Conservation (phyloP, 53 echinoderm and acorn worm genomes). For the Holothuria leucospilota region DNA sequence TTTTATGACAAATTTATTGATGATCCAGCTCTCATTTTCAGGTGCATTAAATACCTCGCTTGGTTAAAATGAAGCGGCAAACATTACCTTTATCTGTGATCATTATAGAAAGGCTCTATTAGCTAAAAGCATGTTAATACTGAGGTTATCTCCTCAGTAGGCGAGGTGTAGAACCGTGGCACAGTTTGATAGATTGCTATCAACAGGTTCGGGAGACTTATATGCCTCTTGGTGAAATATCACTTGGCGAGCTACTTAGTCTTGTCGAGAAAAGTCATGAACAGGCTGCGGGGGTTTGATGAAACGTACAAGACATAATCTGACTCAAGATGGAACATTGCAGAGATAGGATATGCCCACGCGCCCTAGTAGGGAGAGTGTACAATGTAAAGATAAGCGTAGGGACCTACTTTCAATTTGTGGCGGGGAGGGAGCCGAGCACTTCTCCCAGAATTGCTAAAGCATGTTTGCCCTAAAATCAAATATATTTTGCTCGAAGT, state of each 20-base stretch:
- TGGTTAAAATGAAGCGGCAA: conserved; percentile 2
- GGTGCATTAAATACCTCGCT: conserved; percentile 27
- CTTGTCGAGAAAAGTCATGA: too few relatives aligned
- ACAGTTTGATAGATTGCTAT: conserved; percentile 31
- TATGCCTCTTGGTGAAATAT: conserved; percentile 35
- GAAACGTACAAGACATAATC: too few relatives aligned
- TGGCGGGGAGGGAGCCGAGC: too few relatives aligned
- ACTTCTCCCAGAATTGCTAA: too few relatives aligned
- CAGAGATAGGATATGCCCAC: too few relatives aligned
- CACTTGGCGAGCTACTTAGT: neutral
- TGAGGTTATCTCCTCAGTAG: conserved; percentile 11
- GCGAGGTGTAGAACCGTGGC: neutral
- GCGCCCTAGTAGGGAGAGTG: too few relatives aligned
- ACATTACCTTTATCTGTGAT: conserved; percentile 39
- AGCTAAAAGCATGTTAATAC: conserved; percentile 41
- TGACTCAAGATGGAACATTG: too few relatives aligned
- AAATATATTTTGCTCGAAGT: too few relatives aligned
- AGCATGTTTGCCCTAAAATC: too few relatives aligned
- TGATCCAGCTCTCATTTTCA: conserved; percentile 41
- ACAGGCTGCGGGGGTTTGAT: too few relatives aligned
- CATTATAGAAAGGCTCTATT: conserved; percentile 10
- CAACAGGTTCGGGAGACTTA: conserved; percentile 41
- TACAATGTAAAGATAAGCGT: too few relatives aligned
- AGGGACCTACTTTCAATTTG: too few relatives aligned
- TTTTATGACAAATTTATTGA: conserved; percentile 49